These are phyloP conservation scores for Erythrolamprus reginae DNA, from an alignment of 2,113 vertebrate species.

Conservation along the genomic window DNA sequence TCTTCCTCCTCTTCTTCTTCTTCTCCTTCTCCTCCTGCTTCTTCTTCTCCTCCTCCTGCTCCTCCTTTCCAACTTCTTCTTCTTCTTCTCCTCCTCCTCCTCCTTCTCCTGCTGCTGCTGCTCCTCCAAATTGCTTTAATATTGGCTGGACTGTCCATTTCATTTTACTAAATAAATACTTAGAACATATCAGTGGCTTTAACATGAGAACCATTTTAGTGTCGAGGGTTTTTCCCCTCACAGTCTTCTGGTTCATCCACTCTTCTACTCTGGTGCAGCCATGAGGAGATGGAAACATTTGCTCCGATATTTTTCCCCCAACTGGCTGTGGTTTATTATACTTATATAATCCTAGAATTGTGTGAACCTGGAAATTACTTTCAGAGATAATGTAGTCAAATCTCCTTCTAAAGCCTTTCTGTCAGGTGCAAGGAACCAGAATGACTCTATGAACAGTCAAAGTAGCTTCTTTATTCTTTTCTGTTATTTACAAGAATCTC, in stretches of 20 bases:
- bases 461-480: not conserved
- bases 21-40: no score
- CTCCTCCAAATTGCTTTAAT: not conserved
- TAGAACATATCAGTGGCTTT: not conserved
- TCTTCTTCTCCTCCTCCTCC: no score
- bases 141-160: not conserved
- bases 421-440: not conserved
- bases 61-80: no score
- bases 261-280: not conserved
- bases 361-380: not conserved
- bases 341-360: not conserved
- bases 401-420: not conserved
- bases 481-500: not conserved
- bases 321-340: not conserved
- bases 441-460: not conserved
- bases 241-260: not conserved
- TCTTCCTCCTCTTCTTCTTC: no score
- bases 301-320: not conserved
- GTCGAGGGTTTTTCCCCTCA: not conserved
- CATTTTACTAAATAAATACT: not conserved
- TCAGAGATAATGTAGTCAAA: not conserved
- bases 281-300: not conserved
- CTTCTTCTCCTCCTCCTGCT: accelerated
- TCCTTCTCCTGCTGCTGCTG: accelerated
- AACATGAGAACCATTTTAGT: not conserved